Evolutionary conservation across 2,888 invertebrate genomes (phyloP).

Genomic region (Leucania comma): DNA sequence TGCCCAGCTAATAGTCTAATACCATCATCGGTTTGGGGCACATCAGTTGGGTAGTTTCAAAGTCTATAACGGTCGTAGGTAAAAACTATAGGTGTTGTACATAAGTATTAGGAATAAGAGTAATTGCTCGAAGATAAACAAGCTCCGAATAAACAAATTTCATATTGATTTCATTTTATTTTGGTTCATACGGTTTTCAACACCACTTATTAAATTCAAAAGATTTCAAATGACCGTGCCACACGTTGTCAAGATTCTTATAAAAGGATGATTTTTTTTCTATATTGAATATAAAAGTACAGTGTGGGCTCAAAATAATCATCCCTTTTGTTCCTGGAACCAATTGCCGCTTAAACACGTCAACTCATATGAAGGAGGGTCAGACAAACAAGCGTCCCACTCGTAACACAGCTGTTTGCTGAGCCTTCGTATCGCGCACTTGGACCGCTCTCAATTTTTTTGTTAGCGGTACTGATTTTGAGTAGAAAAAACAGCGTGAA

Average conservation of each 20-base stretch:
- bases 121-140: neutral
- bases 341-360: constrained; percentile 13
- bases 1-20: too few species aligned
- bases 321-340: constrained; percentile 18
- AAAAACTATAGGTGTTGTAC: too few species aligned
- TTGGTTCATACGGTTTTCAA: too few species aligned
- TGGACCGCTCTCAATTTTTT: constrained; percentile 26
- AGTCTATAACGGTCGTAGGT: too few species aligned
- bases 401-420: constrained; percentile 49
- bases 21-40: too few species aligned
- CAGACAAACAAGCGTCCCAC: constrained; percentile 37
- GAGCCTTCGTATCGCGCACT: constrained; percentile 36
- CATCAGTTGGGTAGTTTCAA: too few species aligned
- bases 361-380: constrained; percentile 51
- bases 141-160: neutral
- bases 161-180: too few species aligned
- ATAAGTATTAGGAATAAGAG: too few species aligned
- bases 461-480: constrained; percentile 1
- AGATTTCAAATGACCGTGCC: too few species aligned
- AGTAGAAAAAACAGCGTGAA: neutral
- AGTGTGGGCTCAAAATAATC: constrained; percentile 4
- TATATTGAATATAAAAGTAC: neutral
- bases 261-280: neutral
- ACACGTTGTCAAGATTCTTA: too few species aligned
- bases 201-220: too few species aligned